Evolutionary conservation across 1,140 invertebrate genomes (phyloP), one percentile per base, ranked within the genome.

Genomic region (Mactra quadrangularis): DNA sequence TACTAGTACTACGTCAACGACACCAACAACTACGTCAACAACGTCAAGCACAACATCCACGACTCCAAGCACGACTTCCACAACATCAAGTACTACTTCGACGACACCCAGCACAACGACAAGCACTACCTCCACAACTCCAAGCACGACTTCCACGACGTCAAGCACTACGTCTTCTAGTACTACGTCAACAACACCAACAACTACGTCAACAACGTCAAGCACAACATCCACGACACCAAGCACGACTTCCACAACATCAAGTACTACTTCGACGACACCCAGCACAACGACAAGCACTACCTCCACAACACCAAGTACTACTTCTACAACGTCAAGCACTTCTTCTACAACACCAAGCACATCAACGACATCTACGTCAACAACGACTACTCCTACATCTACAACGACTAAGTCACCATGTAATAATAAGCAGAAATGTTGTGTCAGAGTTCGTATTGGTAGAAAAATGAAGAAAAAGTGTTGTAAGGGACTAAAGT

Each of bases 151-250:
- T n/a, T n/a, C n/a, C n/a, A n/a, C n/a, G n/a, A n/a, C n/a, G 13
- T 17, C 72, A 15, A 50, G 55, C 29, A 50, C 72, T 57, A 50
- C 72, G 15, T 17, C 50, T 75, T 11, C 76, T 60, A 29, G 19
- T 41, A 25, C 76, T 66, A 38, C 22, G 31, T n/a, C 29, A 25
- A 38, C 53, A 11, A n/a, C n/a, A n/a, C n/a, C n/a, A n/a, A n/a
- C n/a, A n/a, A n/a, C n/a, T n/a, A 71, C 74, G 19, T n/a, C 53
- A 17, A 66, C 78, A 19, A 33, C 53, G 13, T n/a, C 19, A 17
- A 87, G 59, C n/a, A 1, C 78, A 53, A 85, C n/a, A 19, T 85
- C 25, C 66, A 92, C 50, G 86, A 89, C 59, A 35, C 87, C 22
- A 59, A 90, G 0, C 87, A 88, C 19, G 81, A 91, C 29, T 66